Percentiles rank a stretch among this genome's conserved stretches.
phyloP scores from a whole-genome alignment of 2,797 vertebrate species.

The Cossypha caffra region DNA sequence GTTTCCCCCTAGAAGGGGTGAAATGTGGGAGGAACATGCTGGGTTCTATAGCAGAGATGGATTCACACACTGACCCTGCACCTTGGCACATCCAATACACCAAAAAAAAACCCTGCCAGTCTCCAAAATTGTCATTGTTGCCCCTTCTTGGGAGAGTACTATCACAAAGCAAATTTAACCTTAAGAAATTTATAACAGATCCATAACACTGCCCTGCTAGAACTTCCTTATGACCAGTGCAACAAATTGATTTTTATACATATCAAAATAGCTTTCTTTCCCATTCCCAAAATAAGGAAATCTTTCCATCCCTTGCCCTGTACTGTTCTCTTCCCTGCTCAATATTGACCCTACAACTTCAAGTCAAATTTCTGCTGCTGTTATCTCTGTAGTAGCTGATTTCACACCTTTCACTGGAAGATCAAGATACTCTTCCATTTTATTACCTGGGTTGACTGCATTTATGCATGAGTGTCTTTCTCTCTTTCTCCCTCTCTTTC shows the following conservation, averaged over 20 bases:
- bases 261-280: background rate
- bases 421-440: background rate
- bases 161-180: background rate
- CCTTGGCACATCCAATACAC: background rate
- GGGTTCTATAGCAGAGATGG: background rate
- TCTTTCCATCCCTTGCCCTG: background rate
- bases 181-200: background rate
- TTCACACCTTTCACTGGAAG: background rate
- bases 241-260: background rate
- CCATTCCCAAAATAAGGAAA: background rate
- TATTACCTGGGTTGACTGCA: background rate
- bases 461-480: background rate
- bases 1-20: background rate
- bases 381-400: background rate
- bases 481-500: rapidly evolving
- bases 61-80: background rate
- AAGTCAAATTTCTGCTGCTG: background rate
- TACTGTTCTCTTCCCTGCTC: background rate
- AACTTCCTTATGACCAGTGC: background rate
- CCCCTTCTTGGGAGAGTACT: background rate
- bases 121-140: background rate
- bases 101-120: background rate
- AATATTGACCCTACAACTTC: rapidly evolving
- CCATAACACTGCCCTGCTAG: background rate
- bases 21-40: background rate